These are phyloP conservation scores for Lithobates sylvaticus DNA, from an alignment of 2,797 vertebrate genomes.

Conservation along the genomic window DNA sequence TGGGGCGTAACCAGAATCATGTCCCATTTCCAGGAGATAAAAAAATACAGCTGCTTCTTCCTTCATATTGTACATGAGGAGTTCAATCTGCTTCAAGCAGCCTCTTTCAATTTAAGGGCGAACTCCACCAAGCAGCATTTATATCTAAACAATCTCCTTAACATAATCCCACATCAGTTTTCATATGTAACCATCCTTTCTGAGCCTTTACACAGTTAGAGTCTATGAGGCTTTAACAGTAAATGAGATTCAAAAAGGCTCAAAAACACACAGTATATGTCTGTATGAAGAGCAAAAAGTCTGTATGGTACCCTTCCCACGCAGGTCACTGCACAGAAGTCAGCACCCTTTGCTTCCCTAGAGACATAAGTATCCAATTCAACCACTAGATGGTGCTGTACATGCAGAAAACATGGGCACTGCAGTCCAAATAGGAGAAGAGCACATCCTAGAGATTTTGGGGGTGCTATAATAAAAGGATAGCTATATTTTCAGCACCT, in stretches of 20 bases:
- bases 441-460: too few relatives aligned
- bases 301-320: too few relatives aligned
- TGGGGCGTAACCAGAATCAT: constrained; percentile 15
- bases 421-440: too few relatives aligned
- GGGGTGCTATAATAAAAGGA: too few relatives aligned
- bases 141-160: too few relatives aligned
- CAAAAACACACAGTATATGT: not conserved
- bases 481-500: too few relatives aligned
- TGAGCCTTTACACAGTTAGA: too few relatives aligned
- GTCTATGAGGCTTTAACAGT: not conserved
- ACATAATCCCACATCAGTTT: too few relatives aligned
- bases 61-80: constrained; percentile 26
- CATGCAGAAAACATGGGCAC: too few relatives aligned
- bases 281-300: too few relatives aligned
- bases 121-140: not conserved
- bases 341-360: not conserved
- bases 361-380: not conserved
- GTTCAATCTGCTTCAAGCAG: not conserved
- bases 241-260: not conserved
- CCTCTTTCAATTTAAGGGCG: not conserved
- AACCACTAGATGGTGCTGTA: too few relatives aligned
- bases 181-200: too few relatives aligned
- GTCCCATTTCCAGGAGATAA: not conserved
- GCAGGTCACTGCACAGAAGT: not conserved
- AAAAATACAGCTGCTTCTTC: constrained; percentile 39